Percentiles rank a stretch among this genome's conserved stretches.
These are phyloP conservation scores for Gallinago media DNA, from an alignment of 2,113 vertebrate genomes.

Conservation along the genomic window DNA sequence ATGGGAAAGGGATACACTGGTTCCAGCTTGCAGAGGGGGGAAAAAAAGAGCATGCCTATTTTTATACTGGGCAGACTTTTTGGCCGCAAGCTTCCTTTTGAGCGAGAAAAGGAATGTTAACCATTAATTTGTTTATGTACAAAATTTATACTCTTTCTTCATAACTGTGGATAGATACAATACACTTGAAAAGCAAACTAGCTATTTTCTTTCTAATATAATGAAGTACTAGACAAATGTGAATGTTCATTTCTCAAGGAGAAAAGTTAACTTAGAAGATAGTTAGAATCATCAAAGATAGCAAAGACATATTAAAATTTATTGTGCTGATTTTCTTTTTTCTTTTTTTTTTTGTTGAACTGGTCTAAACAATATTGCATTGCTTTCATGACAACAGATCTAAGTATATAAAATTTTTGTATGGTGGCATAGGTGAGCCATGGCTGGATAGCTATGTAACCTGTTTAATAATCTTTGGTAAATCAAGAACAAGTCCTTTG, in stretches of 20 bases:
- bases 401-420: background rate
- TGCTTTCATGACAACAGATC: background rate
- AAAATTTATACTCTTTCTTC: background rate
- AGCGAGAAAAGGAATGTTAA: background rate
- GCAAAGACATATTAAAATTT: background rate
- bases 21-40: background rate
- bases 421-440: background rate
- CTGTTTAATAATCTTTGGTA: background rate
- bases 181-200: background rate
- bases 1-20: fast-evolving
- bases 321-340: background rate
- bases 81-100: background rate
- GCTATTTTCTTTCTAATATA: background rate
- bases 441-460: background rate
- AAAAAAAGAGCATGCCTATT: background rate
- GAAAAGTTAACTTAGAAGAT: background rate
- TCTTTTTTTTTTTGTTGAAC: background rate
- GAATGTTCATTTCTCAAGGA: background rate
- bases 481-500: background rate
- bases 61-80: background rate
- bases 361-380: background rate
- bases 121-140: background rate
- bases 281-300: background rate
- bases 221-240: background rate
- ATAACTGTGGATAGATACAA: background rate